Percentiles rank a stretch among this genome's conserved stretches.
These are phyloP conservation scores for Napeogenes sylphis DNA, from an alignment of 2,888 invertebrate species.

Conservation along the genomic window DNA sequence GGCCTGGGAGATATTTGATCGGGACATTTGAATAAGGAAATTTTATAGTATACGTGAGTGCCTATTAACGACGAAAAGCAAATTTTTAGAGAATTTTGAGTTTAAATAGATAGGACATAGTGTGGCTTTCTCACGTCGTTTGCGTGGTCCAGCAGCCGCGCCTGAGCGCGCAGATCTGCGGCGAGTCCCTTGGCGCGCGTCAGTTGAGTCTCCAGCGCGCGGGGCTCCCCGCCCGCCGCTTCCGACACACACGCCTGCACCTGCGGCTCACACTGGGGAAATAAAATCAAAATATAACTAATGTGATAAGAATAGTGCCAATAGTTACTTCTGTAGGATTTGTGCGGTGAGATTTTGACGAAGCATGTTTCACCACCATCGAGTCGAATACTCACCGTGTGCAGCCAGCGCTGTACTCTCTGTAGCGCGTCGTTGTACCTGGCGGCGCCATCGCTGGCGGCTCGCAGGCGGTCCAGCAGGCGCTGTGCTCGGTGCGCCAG, in stretches of 20 bases:
- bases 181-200: constrained; percentile 89
- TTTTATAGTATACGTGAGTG: too few species aligned
- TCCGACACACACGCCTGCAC: constrained; percentile 87
- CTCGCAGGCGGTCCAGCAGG: constrained; percentile 88
- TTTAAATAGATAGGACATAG: too few species aligned
- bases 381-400: constrained; percentile 73
- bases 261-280: constrained; percentile 80
- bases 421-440: constrained; percentile 90
- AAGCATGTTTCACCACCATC: too few species aligned
- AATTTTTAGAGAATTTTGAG: too few species aligned
- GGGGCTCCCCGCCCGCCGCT: constrained; percentile 90
- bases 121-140: constrained; percentile 76
- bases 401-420: constrained; percentile 87
- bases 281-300: neutral
- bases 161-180: constrained; percentile 91
- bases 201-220: constrained; percentile 91
- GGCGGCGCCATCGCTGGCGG: constrained; percentile 78
- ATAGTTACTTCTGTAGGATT: too few species aligned
- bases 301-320: neutral
- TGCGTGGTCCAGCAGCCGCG: constrained; percentile 89
- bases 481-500: constrained; percentile 88
- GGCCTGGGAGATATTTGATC: constrained; percentile 50
- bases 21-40: too few species aligned
- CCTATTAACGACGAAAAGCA: too few species aligned
- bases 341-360: too few species aligned